phyloP scores from a whole-genome alignment of 2,888 invertebrate genomes.

The Mylabris sibirica region DNA sequence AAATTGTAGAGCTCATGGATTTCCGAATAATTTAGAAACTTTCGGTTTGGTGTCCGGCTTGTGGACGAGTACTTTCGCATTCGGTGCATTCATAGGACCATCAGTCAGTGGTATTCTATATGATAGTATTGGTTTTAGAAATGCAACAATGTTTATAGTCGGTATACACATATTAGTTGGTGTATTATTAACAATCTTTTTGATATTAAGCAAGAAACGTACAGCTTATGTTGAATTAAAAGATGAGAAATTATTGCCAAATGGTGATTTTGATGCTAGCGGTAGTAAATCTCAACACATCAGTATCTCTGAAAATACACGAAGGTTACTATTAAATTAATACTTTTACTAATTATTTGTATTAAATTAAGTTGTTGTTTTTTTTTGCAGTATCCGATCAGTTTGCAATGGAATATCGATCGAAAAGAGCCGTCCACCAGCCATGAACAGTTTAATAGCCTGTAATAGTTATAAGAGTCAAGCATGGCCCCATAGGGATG shows the following conservation, averaged over 20 bases:
- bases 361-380: too few relatives aligned
- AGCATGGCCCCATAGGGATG: conserved; percentile 61
- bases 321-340: conserved; percentile 53
- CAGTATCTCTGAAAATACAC: conserved; percentile 55
- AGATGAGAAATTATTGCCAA: conserved; percentile 64
- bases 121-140: conserved; percentile 76
- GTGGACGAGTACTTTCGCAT: conserved; percentile 89
- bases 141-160: conserved; percentile 75
- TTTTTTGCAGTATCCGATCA: conserved; percentile 52
- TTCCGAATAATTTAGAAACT: conserved; percentile 86
- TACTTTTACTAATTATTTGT: conserved; percentile 12
- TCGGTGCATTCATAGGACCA: conserved; percentile 87
- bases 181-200: conserved; percentile 59
- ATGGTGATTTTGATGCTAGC: conserved; percentile 64
- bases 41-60: conserved; percentile 89
- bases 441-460: conserved; percentile 77
- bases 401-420: conserved; percentile 67
- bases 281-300: conserved; percentile 44
- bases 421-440: conserved; percentile 73
- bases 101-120: conserved; percentile 77
- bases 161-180: conserved; percentile 71
- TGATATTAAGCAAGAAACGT: conserved; percentile 54
- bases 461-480: conserved; percentile 80
- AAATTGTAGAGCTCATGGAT: conserved; percentile 75
- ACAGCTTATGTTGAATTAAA: conserved; percentile 57